These are phyloP conservation scores for Conomelus anceps DNA, from an alignment of 2,888 invertebrate species.

Conservation along the genomic window DNA sequence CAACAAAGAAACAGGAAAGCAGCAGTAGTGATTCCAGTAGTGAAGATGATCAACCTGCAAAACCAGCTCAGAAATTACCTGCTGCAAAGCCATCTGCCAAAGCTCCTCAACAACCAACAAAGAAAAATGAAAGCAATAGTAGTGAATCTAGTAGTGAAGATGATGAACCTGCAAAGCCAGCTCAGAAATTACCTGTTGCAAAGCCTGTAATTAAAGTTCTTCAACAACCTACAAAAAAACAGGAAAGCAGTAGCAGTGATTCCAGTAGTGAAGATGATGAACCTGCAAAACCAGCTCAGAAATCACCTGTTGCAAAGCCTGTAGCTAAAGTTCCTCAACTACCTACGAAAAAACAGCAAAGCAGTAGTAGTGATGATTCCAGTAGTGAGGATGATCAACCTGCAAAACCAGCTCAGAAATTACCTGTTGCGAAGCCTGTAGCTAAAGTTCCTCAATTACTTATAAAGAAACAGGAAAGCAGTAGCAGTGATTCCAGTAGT, in stretches of 20 bases:
- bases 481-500: slow-evolving; percentile 43
- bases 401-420: not conserved
- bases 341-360: not conserved
- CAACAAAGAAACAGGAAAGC: not conserved
- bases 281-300: not conserved
- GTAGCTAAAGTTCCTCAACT: not conserved
- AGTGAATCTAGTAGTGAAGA: not conserved
- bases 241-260: not conserved
- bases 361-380: not conserved
- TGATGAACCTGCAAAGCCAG: not conserved
- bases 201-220: not conserved
- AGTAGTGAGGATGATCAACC: not conserved
- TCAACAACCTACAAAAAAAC: not conserved
- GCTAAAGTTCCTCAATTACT: slow-evolving; percentile 16
- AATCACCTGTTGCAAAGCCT: not conserved
- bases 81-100: slow-evolving; percentile 27
- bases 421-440: not conserved
- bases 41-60: slow-evolving; percentile 33
- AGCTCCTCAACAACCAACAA: not conserved
- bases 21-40: slow-evolving; percentile 19
- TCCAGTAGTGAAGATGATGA: not conserved
- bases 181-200: not conserved
- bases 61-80: too few species aligned
- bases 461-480: slow-evolving; percentile 39
- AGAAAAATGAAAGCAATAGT: not conserved